phyloP scores from a whole-genome alignment of 2,888 invertebrate species.

The Pseudanteris insignis region DNA sequence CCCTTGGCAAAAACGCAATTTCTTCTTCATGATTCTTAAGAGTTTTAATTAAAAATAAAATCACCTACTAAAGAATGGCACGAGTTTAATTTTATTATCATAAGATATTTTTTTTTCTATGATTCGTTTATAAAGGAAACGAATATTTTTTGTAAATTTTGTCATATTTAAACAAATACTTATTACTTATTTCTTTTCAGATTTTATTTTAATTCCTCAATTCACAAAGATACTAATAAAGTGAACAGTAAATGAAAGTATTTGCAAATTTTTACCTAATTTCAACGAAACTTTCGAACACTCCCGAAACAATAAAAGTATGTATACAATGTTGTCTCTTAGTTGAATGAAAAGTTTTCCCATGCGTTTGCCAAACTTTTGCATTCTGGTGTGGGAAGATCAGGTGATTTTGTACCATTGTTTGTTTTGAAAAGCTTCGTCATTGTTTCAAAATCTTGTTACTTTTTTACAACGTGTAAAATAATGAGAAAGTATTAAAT shows the following conservation, averaged over 20 bases:
- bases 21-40: not conserved
- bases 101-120: too few species aligned
- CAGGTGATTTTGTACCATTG: slow-evolving; percentile 23
- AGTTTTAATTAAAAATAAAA: slow-evolving; percentile 4
- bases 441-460: slow-evolving; percentile 30
- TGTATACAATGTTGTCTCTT: slow-evolving; percentile 38
- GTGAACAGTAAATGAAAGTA: slow-evolving; percentile 27
- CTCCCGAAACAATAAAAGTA: slow-evolving; percentile 18
- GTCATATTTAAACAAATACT: too few species aligned
- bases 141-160: too few species aligned
- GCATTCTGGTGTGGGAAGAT: slow-evolving; percentile 33
- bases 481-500: slow-evolving; percentile 28
- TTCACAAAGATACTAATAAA: too few species aligned
- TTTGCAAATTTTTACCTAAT: slow-evolving; percentile 17
- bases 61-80: not conserved
- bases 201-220: too few species aligned
- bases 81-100: too few species aligned
- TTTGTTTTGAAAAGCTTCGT: not conserved
- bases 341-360: slow-evolving; percentile 35
- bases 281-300: slow-evolving; percentile 26
- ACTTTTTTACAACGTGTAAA: slow-evolving; percentile 26
- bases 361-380: slow-evolving; percentile 40
- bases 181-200: too few species aligned
- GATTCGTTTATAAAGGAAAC: too few species aligned
- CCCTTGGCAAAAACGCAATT: not conserved